Evolutionary conservation across 2,113 vertebrate genomes (phyloP), one percentile per base, ranked within the genome.

Genomic region (Otus sunia): DNA sequence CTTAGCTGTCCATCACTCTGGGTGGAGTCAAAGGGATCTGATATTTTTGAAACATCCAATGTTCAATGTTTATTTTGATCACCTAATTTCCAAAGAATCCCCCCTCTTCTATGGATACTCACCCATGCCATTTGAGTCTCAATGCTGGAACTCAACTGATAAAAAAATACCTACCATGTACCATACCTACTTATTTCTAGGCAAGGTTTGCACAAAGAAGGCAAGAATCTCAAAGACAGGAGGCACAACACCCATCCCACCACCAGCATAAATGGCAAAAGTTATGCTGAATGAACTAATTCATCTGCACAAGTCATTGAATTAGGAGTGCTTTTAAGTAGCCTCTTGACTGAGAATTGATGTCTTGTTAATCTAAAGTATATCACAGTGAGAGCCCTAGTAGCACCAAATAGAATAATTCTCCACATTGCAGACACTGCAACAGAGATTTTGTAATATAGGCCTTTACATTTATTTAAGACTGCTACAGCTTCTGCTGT

Each of bases 291-390:
- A 96, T 64, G 60, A 96, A 92, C 87, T 75, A 81, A 94, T 90
- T 94, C 45, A 72, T 92, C 84, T 76, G 76, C 47, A 55, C 81
- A 93, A 69, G 58, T 55, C 75, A 78, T 74, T 18, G 10, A 92
- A 95, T 89, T 90, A 91, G 36, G 37, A 86, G 67, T 68, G 74
- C 74, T 97, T 96, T 92, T 79, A 96, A 95, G 92, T 74, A 95
- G 95, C 43, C 89, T 91, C 87, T 94, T 94, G 81, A 90, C 59
- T 91, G 80, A 80, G 55, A 96, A 88, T 88, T 94, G 78, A 88
- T 95, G 89, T 75, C 86, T 96, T 59, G 80, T 96, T 97, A 96
- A 76, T 95, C 66, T 87, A 89, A 94, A 92, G 56, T 56, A 82
- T 86, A 94, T 94, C 94, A 94, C 49, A 92, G 72, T 73, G 88